These are phyloP conservation scores for Myanophis thanlyinensis DNA, from an alignment of 2,113 vertebrate genomes.

Conservation along the genomic window DNA sequence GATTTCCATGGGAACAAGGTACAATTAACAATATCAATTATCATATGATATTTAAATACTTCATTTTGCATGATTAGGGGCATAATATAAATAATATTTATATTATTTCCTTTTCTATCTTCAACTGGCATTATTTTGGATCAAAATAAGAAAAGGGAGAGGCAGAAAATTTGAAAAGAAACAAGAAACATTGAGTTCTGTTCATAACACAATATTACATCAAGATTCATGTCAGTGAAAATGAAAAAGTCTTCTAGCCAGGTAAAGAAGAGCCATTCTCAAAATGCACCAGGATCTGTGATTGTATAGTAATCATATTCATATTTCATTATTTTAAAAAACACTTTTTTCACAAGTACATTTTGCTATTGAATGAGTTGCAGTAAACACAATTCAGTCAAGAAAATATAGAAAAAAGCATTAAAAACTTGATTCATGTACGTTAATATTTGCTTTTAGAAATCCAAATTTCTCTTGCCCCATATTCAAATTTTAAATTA, in stretches of 20 bases:
- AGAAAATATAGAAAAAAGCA: slow-evolving; percentile 19
- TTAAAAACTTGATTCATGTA: slow-evolving; percentile 22
- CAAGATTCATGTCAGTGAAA: neutral
- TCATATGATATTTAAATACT: neutral
- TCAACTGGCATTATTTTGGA: neutral
- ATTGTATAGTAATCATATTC: neutral
- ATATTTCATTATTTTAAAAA: neutral
- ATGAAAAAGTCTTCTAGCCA: neutral
- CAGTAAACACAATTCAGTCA: slow-evolving; percentile 1
- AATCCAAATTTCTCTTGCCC: neutral
- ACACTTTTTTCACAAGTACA: neutral
- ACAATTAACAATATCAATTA: neutral
- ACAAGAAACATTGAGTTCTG: neutral
- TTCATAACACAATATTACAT: neutral
- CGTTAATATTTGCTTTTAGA: slow-evolving; percentile 14
- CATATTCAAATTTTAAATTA: neutral
- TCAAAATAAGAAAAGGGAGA: neutral
- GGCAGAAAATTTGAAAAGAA: neutral
- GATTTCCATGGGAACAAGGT: neutral
- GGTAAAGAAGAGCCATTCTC: neutral
- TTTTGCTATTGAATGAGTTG: neutral
- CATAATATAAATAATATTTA: neutral
- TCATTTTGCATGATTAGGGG: neutral
- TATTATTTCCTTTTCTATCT: neutral
- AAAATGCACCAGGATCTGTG: neutral